Evolutionary conservation across 2,113 vertebrate genomes (phyloP), one percentile per base, ranked within the genome.

Genomic region (Delphinus delphis): DNA sequence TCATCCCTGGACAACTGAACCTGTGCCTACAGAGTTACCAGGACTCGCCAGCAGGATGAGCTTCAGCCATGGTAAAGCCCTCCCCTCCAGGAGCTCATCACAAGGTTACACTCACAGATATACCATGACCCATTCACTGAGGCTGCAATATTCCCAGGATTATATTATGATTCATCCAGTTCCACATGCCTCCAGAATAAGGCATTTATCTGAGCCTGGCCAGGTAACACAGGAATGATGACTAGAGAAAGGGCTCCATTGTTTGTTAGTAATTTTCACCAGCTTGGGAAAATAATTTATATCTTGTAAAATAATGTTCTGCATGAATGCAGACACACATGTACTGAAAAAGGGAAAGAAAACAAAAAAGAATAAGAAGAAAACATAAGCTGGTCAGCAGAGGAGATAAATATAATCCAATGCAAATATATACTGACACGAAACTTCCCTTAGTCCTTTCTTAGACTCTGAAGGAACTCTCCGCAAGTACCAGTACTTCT

Each of bases 281-380:
- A 60, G 55, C 71, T 55, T 65, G 31, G 82, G 77, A 93, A 94
- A 97, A 88, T 93, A 84, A 76, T 93, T 95, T 95, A 62, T 79
- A 62, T 88, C 96, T 96, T 85, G 28, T 93, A 88, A 90, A 96
- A 95, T 95, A 83, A 93, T 65, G 50, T 96, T 95, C 89, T 93
- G 76, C 82, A 71, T 82, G 89, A 83, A 90, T 2, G 7, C 33
- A 84, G 41, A 85, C 41, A 88, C 13, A 63, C n/a, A 36, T 9
- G 25, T 47, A 33, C 26, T 70, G 20, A 76, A 94, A 77, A 36
- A 65, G 31, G 15, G 55, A n/a, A 65, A 77, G 31, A 20, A 77
- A 11, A 71, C 25, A 33, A 47, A 8, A 15, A 14, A 47, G 47
- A 73, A 13, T 2, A 73, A 79, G 25, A 67, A 87, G 20, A 21